A percentile compares a stretch with the other conserved stretches of the same genome.
phyloP scores from a whole-genome alignment of 1,140 invertebrate species.

The Chlorops oryzae region DNA sequence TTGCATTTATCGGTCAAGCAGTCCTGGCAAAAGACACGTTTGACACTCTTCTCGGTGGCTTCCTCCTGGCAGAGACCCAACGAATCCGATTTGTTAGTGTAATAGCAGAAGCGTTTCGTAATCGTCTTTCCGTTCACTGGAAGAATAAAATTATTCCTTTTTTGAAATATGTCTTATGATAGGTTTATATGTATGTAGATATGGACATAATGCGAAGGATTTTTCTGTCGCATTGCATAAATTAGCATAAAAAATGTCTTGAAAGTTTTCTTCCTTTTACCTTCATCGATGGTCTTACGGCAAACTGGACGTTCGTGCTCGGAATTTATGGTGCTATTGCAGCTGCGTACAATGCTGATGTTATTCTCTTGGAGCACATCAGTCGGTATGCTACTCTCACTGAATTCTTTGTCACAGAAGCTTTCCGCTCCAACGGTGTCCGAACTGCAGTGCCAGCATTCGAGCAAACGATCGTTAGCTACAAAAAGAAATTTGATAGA shows the following conservation, averaged over 20 bases:
- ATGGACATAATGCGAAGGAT: background rate
- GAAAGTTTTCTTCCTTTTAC: no score
- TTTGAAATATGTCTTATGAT: background rate
- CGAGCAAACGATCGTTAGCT: no score
- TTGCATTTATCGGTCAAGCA: constrained; percentile 40
- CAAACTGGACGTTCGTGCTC: constrained; percentile 40
- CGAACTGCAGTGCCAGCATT: constrained; percentile 45
- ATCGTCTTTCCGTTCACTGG: constrained; percentile 37
- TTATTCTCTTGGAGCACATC: constrained; percentile 33
- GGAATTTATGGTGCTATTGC: constrained; percentile 39
- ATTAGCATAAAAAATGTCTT: background rate
- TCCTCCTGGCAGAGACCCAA: constrained; percentile 34
- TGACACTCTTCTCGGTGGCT: constrained; percentile 39
- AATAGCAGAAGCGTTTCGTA: constrained; percentile 44
- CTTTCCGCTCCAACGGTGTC: constrained; percentile 37
- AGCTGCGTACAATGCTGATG: constrained; percentile 33
- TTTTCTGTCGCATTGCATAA: background rate
- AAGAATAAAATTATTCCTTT: background rate
- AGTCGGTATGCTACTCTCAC: constrained; percentile 37
- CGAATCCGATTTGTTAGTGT: constrained; percentile 42
- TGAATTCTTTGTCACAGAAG: constrained; percentile 37
- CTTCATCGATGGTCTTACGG: constrained; percentile 41
- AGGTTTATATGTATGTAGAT: background rate
- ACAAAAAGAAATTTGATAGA: no score
- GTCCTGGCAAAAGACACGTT: constrained; percentile 42